Conservation (phyloP, 1,140 invertebrate genomes). For the Limonius californicus region DNA sequence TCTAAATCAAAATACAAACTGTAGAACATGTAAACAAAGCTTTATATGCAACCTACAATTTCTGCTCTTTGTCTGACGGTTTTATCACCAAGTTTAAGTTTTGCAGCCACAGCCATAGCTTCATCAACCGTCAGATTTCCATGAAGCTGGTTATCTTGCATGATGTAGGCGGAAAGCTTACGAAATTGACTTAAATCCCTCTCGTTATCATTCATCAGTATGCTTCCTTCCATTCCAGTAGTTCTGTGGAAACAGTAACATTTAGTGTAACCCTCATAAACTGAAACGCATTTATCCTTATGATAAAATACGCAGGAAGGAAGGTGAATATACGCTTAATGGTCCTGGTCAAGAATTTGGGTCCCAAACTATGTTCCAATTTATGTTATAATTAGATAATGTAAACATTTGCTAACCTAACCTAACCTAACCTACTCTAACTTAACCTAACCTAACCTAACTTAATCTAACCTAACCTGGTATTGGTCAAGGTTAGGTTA, state of each 20-base stretch:
- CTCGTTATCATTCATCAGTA: constrained; percentile 82
- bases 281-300: background rate
- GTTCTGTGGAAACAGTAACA: constrained; percentile 54
- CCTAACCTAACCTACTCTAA: too few relatives aligned
- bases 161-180: constrained; percentile 94
- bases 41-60: constrained; percentile 62
- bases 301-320: background rate
- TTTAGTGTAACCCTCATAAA: background rate
- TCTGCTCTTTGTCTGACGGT: constrained; percentile 71
- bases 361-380: too few relatives aligned
- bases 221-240: constrained; percentile 70
- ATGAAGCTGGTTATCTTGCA: constrained; percentile 96
- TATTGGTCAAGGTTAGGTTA: too few relatives aligned
- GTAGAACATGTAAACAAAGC: too few relatives aligned
- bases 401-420: too few relatives aligned
- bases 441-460: too few relatives aligned
- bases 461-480: too few relatives aligned
- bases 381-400: too few relatives aligned
- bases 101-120: constrained; percentile 89
- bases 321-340: too few relatives aligned
- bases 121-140: constrained; percentile 90
- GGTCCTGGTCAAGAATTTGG: too few relatives aligned
- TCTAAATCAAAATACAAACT: constrained; percentile 52
- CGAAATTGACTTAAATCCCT: constrained; percentile 85
- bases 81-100: constrained; percentile 79